Percentiles rank a stretch among this genome's conserved stretches.
phyloP scores from a whole-genome alignment of 2,888 invertebrate genomes.

The Drosophila quinaria region DNA sequence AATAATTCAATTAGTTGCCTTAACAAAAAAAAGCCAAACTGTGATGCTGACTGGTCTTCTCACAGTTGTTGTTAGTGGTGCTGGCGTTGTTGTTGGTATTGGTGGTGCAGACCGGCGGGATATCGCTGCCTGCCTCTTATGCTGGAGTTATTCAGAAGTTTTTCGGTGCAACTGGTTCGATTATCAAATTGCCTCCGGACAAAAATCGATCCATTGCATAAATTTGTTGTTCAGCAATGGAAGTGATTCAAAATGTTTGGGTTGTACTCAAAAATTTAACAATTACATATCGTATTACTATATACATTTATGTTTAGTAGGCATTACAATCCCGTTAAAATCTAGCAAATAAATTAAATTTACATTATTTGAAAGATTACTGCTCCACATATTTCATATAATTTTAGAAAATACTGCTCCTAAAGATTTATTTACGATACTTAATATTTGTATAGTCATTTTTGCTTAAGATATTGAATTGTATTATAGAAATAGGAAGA shows the following conservation, averaged over 20 bases:
- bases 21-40: conserved; percentile 73
- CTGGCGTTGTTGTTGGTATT: background rate
- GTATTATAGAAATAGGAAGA: no score
- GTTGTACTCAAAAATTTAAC: background rate
- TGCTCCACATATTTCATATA: no score
- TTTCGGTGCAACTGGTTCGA: conserved; percentile 60
- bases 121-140: conserved; percentile 19
- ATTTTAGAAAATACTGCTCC: no score
- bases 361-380: no score
- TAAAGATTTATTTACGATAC: no score
- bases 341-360: background rate
- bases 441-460: no score
- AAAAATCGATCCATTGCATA: conserved; percentile 68
- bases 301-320: no score
- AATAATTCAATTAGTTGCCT: conserved; percentile 83
- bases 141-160: conserved; percentile 52
- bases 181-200: conserved; percentile 71
- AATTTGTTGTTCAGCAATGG: conserved; percentile 42
- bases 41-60: conserved; percentile 55
- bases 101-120: conserved; percentile 27
- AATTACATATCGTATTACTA: background rate
- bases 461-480: no score
- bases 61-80: background rate
- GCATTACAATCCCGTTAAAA: no score
- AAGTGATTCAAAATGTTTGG: conserved; percentile 30